A percentile compares a stretch with the other conserved stretches of the same genome.
These are phyloP conservation scores for Protobothrops flavoviridis DNA, from an alignment of 2,113 vertebrate species.

Conservation along the genomic window DNA sequence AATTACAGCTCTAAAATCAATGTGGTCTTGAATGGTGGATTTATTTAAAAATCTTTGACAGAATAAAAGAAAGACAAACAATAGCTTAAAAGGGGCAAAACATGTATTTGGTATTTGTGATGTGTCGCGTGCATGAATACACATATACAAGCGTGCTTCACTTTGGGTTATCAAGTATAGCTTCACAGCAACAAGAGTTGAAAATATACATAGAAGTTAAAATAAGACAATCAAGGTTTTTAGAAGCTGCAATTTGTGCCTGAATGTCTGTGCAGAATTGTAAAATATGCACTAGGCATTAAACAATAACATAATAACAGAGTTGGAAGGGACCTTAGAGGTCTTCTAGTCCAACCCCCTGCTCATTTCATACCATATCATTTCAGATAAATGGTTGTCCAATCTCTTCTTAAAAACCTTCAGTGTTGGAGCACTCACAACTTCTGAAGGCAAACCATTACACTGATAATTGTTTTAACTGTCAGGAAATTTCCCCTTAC, in stretches of 20 bases:
- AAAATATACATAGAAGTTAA: background rate
- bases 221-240: background rate
- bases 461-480: background rate
- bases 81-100: background rate
- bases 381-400: background rate
- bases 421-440: background rate
- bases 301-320: background rate
- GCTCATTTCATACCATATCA: background rate
- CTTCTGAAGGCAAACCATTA: background rate
- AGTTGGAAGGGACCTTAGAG: background rate
- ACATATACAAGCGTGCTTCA: background rate
- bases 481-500: background rate
- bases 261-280: background rate
- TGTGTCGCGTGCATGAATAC: background rate
- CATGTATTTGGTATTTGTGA: background rate
- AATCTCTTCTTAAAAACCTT: background rate
- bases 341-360: background rate
- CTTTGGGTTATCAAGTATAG: background rate
- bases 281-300: background rate
- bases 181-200: background rate
- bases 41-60: slow-evolving; percentile 2
- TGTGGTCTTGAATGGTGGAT: background rate
- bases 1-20: slow-evolving; percentile 31
- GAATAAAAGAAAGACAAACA: slow-evolving; percentile 2
- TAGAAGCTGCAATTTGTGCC: background rate